These are phyloP conservation scores for Macrotus californicus DNA, from an alignment of 2,113 vertebrate genomes.

Conservation along the genomic window DNA sequence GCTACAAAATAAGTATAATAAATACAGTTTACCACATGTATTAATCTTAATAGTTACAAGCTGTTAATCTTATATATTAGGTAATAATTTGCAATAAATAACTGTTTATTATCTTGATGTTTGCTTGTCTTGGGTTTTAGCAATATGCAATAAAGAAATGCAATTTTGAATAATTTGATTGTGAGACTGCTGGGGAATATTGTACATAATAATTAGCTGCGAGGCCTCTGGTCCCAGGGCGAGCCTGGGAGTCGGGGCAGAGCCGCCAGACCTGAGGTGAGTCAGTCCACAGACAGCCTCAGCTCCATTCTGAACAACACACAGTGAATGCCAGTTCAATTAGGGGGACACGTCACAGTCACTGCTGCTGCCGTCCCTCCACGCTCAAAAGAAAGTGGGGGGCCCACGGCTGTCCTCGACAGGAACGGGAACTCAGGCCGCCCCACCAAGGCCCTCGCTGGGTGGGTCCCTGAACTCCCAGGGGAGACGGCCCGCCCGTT, in stretches of 20 bases:
- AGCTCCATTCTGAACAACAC: constrained; percentile 76
- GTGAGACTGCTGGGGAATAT: constrained; percentile 87
- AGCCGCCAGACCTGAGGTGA: constrained; percentile 81
- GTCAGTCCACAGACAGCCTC: constrained; percentile 84
- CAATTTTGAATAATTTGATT: constrained; percentile 92
- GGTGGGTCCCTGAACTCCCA: neutral
- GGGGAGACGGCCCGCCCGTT: neutral
- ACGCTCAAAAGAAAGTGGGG: neutral
- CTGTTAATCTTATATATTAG: constrained; percentile 99
- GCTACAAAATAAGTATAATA: constrained; percentile 98
- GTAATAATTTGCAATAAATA: constrained; percentile 99
- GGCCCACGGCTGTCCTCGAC: fast-evolving
- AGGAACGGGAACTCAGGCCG: neutral
- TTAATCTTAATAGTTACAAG: constrained; percentile 98
- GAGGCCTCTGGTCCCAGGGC: constrained; percentile 79
- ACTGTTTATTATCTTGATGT: constrained; percentile 97
- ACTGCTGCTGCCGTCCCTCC: constrained; percentile 49
- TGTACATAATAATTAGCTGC: constrained; percentile 85
- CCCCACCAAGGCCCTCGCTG: too few relatives aligned
- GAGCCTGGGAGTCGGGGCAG: constrained; percentile 77
- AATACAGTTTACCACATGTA: constrained; percentile 90
- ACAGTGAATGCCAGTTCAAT: constrained; percentile 76
- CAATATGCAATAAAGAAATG: constrained; percentile 90
- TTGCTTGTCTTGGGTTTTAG: constrained; percentile 90
- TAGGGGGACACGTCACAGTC: constrained; percentile 69